Base-by-base conservation (phyloP, 2,888 invertebrate genomes). In the Anthoptus insignis region DNA sequence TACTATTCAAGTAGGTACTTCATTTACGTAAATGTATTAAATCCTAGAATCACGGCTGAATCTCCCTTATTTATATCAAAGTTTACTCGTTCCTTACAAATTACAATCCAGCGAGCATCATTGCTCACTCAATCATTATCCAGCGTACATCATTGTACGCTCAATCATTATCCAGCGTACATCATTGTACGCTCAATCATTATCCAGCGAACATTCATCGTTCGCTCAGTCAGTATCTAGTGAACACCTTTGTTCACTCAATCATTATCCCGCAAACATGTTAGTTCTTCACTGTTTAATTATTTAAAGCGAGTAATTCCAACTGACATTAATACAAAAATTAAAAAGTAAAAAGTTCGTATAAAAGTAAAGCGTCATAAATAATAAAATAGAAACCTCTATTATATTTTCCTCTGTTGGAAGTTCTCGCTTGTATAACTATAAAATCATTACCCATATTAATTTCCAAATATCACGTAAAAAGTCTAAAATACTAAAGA, bases 381-480 rank as follows among this genome's bases (percentile, higher is more conserved):
- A 59, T 59, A 49, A 59, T 59, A 49, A 59, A 47, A 59, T 59
- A 59, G 59, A 59, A 59, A 59, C 59, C 58, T 58, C 22, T 45
- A 58, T 58, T 58, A 58, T 58, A 13, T 42, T 45, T 58, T 58
- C 47, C 58, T 47, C 58, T 58, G 47, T 58, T 58, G 58, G 32
- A 11, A 47, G 58, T 32, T 45, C 47, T 45, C 58, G 58, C 58
- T 58, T 47, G 58, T 58, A 58, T 58, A 58, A 58, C 45, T 45
- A 45, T 58, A 27, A 58, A 27, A 47, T 58, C 45, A 58, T 47
- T 45, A 58, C 47, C 29, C 58, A 58, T 45, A 58, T 47, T 58
- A 58, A 47, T 49, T 59, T 58, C 32, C 53, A 53, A 53, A 24
- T 34, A 53, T 53, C 32, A 53, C 34, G 19, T 32, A 32, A 32